Evolutionary conservation across 1,140 invertebrate genomes (phyloP).

Genomic region (Neodiprion pinetum): DNA sequence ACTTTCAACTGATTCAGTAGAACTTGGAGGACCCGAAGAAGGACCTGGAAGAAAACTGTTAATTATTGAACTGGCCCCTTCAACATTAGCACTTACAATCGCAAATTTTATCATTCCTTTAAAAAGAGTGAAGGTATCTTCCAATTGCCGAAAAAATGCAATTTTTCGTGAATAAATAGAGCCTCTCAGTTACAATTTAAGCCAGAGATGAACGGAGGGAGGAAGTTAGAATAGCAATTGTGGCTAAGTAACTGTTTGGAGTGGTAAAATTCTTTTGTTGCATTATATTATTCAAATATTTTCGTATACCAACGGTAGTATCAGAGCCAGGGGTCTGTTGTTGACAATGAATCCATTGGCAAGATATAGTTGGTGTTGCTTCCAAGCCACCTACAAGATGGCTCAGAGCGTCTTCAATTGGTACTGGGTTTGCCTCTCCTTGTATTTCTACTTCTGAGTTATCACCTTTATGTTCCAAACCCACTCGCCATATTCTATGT

Average conservation of each 20-base stretch:
- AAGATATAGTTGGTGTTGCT: slow-evolving; percentile 44
- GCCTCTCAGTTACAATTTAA: too few relatives aligned
- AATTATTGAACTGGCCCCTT: too few relatives aligned
- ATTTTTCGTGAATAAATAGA: too few relatives aligned
- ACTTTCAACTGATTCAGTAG: background rate
- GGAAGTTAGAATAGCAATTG: too few relatives aligned
- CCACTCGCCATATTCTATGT: slow-evolving; percentile 78
- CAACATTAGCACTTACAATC: too few relatives aligned
- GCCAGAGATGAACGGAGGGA: too few relatives aligned
- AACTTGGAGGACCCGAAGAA: background rate
- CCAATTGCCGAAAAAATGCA: too few relatives aligned
- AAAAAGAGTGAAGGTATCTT: too few relatives aligned
- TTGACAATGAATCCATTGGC: slow-evolving; percentile 22
- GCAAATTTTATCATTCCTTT: too few relatives aligned
- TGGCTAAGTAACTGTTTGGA: too few relatives aligned
- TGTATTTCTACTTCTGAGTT: slow-evolving; percentile 58
- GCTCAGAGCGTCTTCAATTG: slow-evolving; percentile 26
- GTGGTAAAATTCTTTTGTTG: too few relatives aligned
- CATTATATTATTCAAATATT: too few relatives aligned
- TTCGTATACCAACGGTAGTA: slow-evolving; percentile 31
- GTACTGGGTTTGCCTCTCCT: slow-evolving; percentile 64
- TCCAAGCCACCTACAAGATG: slow-evolving; percentile 34
- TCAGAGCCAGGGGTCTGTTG: slow-evolving; percentile 42
- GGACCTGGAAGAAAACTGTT: background rate
- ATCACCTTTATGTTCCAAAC: slow-evolving; percentile 62